Percentiles rank a stretch among this genome's conserved stretches.
phyloP scores from a whole-genome alignment of 2,797 vertebrate genomes.

The Thripadectes ignobilis region DNA sequence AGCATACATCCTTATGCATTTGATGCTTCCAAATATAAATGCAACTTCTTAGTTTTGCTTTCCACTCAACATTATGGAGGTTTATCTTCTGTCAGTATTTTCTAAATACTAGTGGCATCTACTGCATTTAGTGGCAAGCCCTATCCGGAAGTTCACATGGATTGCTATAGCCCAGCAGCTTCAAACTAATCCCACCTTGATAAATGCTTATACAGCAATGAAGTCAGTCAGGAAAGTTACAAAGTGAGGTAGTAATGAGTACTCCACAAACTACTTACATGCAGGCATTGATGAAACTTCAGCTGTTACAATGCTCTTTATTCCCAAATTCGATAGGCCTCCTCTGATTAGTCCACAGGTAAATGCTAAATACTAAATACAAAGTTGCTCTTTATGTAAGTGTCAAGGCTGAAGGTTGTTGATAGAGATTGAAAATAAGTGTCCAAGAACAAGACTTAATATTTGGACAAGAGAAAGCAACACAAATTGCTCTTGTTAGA shows the following conservation, averaged over 20 bases:
- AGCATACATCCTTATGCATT: neutral
- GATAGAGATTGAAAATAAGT: neutral
- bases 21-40: neutral
- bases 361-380: slow-evolving; percentile 90
- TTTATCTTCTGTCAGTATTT: neutral
- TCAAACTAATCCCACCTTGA: neutral
- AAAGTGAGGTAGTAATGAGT: neutral
- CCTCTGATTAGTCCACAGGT: slow-evolving; percentile 94
- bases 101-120: neutral
- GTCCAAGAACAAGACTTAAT: neutral
- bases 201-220: neutral
- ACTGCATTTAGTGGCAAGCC: neutral
- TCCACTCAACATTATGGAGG: neutral
- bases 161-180: neutral
- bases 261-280: slow-evolving; percentile 80
- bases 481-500: neutral
- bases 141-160: neutral
- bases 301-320: slow-evolving; percentile 94
- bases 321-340: slow-evolving; percentile 88
- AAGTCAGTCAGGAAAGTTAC: neutral
- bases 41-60: neutral
- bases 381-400: neutral
- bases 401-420: neutral
- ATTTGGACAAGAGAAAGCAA: neutral
- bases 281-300: slow-evolving; percentile 95